phyloP scores from a whole-genome alignment of 2,888 invertebrate species.

The Sphaerophoria rueppellii region DNA sequence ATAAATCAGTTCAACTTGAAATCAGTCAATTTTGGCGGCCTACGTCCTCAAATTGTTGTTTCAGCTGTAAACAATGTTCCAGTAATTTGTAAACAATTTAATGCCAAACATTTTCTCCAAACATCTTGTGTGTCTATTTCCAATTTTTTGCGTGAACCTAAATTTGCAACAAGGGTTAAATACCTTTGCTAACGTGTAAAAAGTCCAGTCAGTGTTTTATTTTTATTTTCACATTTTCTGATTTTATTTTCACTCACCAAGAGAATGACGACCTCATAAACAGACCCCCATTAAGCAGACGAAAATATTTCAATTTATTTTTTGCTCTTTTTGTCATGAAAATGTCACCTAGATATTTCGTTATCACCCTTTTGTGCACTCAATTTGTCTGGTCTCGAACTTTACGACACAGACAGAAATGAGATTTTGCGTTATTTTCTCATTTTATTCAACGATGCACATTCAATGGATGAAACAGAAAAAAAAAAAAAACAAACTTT shows the following conservation, averaged over 20 bases:
- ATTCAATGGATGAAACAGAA: not conserved
- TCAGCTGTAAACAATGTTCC: too few relatives aligned
- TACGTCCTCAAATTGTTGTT: too few relatives aligned
- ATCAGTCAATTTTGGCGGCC: too few relatives aligned
- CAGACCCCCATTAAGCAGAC: not conserved
- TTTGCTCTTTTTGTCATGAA: not conserved
- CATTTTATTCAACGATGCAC: constrained; percentile 48
- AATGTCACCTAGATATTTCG: constrained; percentile 12
- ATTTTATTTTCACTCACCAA: not conserved
- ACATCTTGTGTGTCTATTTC: too few relatives aligned
- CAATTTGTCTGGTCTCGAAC: constrained; percentile 37
- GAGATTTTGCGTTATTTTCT: constrained; percentile 26
- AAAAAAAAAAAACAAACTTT: not conserved
- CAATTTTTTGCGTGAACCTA: too few relatives aligned
- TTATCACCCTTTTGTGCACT: constrained; percentile 19
- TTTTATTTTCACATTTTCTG: not conserved
- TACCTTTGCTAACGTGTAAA: too few relatives aligned
- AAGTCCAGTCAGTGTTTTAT: not conserved
- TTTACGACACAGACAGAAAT: constrained; percentile 44
- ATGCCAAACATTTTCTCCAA: too few relatives aligned
- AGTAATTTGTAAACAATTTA: too few relatives aligned
- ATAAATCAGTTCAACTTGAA: too few relatives aligned
- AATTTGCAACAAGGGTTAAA: too few relatives aligned
- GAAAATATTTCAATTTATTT: not conserved
- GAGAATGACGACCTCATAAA: constrained; percentile 39